Evolutionary conservation across 2,888 invertebrate genomes (phyloP).

Genomic region (Caenorhabditis sp.): DNA sequence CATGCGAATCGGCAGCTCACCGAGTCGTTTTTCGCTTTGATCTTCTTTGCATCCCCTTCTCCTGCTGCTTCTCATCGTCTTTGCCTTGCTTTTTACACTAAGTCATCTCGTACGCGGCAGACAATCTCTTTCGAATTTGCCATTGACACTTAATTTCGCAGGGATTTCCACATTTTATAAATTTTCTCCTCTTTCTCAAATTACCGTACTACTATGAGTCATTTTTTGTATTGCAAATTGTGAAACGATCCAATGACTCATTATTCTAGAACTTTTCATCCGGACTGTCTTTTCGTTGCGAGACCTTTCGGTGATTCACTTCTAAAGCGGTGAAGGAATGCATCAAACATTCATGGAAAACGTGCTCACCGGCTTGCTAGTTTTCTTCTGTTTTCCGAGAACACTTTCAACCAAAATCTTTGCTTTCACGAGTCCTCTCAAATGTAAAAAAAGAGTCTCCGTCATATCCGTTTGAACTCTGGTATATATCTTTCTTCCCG

Average conservation of each 20-base stretch:
- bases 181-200: background rate
- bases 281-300: too few species aligned
- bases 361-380: background rate
- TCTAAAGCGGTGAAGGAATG: constrained; percentile 1
- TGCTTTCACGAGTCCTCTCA: constrained; percentile 2
- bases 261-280: too few species aligned
- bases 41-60: constrained; percentile 34
- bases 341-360: constrained; percentile 30
- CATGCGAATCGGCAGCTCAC: constrained; percentile 51
- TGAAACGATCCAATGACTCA: background rate
- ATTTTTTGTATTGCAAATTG: too few species aligned
- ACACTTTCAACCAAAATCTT: background rate
- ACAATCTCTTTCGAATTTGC: constrained; percentile 55
- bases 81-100: constrained; percentile 52
- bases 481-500: constrained; percentile 12
- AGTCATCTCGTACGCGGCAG: constrained; percentile 49
- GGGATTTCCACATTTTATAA: constrained; percentile 18
- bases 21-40: constrained; percentile 48
- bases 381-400: background rate
- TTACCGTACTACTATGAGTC: too few species aligned
- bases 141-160: constrained; percentile 56
- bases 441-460: constrained; percentile 9
- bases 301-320: too few species aligned
- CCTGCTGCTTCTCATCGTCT: constrained; percentile 46
- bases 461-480: constrained; percentile 45